Evolutionary conservation across 2,797 vertebrate genomes (phyloP).

Genomic region (Urocyon cinereoargenteus): DNA sequence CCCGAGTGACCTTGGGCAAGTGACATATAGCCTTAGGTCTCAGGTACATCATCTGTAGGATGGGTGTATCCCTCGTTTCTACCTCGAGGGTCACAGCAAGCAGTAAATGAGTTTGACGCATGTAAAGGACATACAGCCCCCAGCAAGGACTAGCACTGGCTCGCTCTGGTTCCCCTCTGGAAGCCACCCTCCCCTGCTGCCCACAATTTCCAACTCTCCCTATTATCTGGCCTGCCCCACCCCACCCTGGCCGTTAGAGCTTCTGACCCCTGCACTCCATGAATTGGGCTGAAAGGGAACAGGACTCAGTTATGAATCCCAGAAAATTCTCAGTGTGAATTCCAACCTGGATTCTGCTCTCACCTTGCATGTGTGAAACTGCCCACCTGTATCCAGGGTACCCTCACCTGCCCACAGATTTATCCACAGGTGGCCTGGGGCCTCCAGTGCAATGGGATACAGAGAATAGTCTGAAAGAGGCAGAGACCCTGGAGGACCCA

Average conservation of each 20-base stretch:
- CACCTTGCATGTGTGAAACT: not conserved
- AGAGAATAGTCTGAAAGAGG: not conserved
- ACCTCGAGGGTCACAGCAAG: not conserved
- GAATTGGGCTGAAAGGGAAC: not conserved
- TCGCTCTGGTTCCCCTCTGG: not conserved
- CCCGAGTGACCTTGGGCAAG: not conserved
- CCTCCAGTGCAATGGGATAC: not conserved
- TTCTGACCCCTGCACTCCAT: not conserved
- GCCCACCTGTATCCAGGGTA: not conserved
- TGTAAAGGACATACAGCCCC: too few species aligned
- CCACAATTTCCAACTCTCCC: not conserved
- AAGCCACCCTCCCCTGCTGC: not conserved
- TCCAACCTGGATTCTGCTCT: not conserved
- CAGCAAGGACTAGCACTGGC: rapidly evolving
- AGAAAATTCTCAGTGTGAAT: not conserved
- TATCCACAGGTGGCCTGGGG: not conserved
- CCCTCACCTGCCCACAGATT: not conserved
- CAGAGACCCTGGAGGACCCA: not conserved
- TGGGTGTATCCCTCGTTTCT: not conserved
- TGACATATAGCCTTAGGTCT: not conserved
- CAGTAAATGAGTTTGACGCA: not conserved
- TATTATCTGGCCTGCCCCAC: not conserved
- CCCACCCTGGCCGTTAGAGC: not conserved
- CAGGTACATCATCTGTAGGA: not conserved
- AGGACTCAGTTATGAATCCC: not conserved